Evolutionary conservation across 2,888 invertebrate genomes (phyloP).

Genomic region (Proisotoma minuta): DNA sequence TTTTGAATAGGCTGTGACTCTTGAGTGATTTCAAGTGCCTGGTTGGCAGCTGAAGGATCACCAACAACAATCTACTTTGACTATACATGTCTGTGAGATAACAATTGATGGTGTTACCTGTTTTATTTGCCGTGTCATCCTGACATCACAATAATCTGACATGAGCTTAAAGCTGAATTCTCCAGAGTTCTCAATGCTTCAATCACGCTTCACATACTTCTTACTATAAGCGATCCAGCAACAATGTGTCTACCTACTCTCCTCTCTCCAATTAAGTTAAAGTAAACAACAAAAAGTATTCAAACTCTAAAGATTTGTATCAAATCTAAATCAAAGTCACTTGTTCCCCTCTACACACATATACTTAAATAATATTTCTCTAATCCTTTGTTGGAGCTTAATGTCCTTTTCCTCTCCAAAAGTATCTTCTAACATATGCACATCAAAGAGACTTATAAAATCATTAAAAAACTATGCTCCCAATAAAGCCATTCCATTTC

Average conservation of each 20-base stretch:
- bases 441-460: no score
- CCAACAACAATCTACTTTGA: constrained; percentile 9
- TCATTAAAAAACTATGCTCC: no score
- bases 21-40: constrained; percentile 11
- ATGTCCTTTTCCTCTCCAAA: no score
- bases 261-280: neutral
- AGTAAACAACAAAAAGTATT: neutral
- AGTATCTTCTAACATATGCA: no score
- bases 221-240: neutral
- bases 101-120: constrained; percentile 17
- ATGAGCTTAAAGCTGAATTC: neutral
- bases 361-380: no score
- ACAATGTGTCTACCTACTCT: neutral
- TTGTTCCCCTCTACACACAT: neutral
- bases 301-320: neutral
- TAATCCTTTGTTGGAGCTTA: no score
- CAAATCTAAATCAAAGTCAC: neutral
- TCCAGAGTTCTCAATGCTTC: neutral
- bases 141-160: constrained; percentile 4
- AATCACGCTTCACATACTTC: neutral
- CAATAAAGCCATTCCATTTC: no score
- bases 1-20: neutral
- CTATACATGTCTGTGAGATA: constrained; percentile 6
- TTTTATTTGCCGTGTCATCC: constrained; percentile 15
- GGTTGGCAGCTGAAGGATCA: constrained; percentile 13